A percentile compares a stretch with the other conserved stretches of the same genome.
Evolutionary conservation across 2,888 invertebrate species (phyloP).

Genomic region (Trichopria drosophilae): DNA sequence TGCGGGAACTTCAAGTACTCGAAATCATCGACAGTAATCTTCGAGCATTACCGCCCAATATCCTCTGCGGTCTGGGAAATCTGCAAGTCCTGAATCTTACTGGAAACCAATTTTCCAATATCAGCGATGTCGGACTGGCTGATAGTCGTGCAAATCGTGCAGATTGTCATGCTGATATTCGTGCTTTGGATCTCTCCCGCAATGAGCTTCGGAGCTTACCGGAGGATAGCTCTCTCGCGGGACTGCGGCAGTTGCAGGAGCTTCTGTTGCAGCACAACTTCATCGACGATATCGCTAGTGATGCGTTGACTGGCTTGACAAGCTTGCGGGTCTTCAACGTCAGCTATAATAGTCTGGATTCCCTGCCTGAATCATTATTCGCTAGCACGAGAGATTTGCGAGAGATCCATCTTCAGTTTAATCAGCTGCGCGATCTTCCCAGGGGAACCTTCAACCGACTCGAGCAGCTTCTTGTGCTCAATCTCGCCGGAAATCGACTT

Average conservation of each 20-base stretch:
- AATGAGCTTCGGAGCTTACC: conserved; percentile 76
- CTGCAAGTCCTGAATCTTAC: conserved; percentile 83
- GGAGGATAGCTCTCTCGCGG: conserved; percentile 75
- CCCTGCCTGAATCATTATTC: conserved; percentile 80
- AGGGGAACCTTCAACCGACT: conserved; percentile 81
- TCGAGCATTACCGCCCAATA: conserved; percentile 75
- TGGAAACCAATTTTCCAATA: conserved; percentile 77
- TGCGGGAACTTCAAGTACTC: conserved; percentile 77
- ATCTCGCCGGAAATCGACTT: conserved; percentile 82
- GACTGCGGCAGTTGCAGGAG: conserved; percentile 76
- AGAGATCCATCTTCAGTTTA: conserved; percentile 83
- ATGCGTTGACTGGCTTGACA: conserved; percentile 77
- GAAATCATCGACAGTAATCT: conserved; percentile 85
- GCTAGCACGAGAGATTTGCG: conserved; percentile 78
- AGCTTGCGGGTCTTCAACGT: conserved; percentile 81
- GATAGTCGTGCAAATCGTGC: conserved; percentile 54
- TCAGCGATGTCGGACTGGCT: conserved; percentile 74
- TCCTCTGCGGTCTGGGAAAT: conserved; percentile 78
- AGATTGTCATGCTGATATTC: conserved; percentile 66
- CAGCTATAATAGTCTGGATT: conserved; percentile 81
- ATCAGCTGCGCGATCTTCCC: conserved; percentile 80
- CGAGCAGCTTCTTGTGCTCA: conserved; percentile 81
- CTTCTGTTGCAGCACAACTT: conserved; percentile 82
- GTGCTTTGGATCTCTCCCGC: conserved; percentile 77
- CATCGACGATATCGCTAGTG: conserved; percentile 76